Base-by-base conservation (phyloP, 92 coral and sea anemone genomes). In the Paragorgia papillata region DNA sequence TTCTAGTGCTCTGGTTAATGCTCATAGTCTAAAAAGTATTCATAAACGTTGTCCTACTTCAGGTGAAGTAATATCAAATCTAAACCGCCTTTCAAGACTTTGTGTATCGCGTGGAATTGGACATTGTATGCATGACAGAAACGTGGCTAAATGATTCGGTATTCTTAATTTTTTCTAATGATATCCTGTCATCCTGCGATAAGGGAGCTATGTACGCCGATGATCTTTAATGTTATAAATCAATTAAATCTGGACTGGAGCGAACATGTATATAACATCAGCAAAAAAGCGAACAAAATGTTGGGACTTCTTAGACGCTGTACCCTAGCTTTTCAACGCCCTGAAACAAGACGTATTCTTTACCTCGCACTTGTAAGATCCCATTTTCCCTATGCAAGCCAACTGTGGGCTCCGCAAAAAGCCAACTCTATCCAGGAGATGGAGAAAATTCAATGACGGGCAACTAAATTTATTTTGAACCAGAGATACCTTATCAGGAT, bases 261-360 rank as follows among this genome's bases (percentile, higher is more conserved):
- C 8, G 65, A 58, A 2, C 65, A 58, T 58, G 34, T 19, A 37
- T 37, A 58, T 17, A 58, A 58, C 35, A 24, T 58, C 12, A 2
- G 65, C 39, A 58, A 58, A 58, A 58, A 58, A 58, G 65, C 18
- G 7, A 58, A 58, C 34, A 37, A 37, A 37, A 37, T 57, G 62
- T 57, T 57, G 25, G 62, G 62, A 17, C 35, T 58, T 0, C 65
- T 58, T 27, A 58, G 35, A 24, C 65, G 65, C 5, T 58, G 65
- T 58, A 58, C 32, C 15, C 2, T 58, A 25, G 65, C 65, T 21
- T 58, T 58, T 29, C 34, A 58, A 58, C 0, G 39, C 12, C 65
- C 8, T 25, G 32, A 21, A 25, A 58, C 39, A 2, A 58, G 65
- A 58, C 65, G 65, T 14, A 1, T 27, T 4, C 39, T 58, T 18